These are phyloP conservation scores for Misgurnus anguillicaudatus DNA, from an alignment of 2,113 vertebrate genomes.

Conservation along the genomic window DNA sequence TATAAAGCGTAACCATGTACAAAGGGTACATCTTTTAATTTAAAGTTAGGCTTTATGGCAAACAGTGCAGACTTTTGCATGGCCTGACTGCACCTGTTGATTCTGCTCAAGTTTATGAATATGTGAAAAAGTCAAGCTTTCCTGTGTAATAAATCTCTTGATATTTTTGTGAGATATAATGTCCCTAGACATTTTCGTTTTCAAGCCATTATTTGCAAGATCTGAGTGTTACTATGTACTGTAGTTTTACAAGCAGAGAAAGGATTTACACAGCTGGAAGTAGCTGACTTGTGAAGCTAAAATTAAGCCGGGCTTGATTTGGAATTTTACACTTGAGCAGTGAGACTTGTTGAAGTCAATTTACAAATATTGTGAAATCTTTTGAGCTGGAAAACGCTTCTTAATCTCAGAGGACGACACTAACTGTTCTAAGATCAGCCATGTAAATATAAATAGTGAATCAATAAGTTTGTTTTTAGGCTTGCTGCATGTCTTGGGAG, in stretches of 20 bases:
- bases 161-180: neutral
- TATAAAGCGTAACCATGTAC: neutral
- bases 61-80: neutral
- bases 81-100: neutral
- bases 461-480: conserved; percentile 19
- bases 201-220: neutral
- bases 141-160: neutral
- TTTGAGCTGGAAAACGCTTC: conserved; percentile 40
- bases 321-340: conserved; percentile 74
- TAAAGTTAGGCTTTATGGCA: neutral
- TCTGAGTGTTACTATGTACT: neutral
- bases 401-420: neutral
- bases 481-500: neutral
- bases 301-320: conserved; percentile 76
- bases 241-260: conserved; percentile 30
- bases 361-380: conserved; percentile 62
- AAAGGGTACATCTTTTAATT: neutral
- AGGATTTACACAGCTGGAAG: conserved; percentile 64
- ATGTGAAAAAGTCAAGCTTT: neutral
- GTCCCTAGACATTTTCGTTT: neutral
- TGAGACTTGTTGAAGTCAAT: conserved; percentile 65
- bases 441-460: neutral
- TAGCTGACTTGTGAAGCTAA: conserved; percentile 76
- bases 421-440: neutral
- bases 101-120: neutral